These are phyloP conservation scores for Grapholita molesta DNA, from an alignment of 1,140 invertebrate species.

Conservation along the genomic window DNA sequence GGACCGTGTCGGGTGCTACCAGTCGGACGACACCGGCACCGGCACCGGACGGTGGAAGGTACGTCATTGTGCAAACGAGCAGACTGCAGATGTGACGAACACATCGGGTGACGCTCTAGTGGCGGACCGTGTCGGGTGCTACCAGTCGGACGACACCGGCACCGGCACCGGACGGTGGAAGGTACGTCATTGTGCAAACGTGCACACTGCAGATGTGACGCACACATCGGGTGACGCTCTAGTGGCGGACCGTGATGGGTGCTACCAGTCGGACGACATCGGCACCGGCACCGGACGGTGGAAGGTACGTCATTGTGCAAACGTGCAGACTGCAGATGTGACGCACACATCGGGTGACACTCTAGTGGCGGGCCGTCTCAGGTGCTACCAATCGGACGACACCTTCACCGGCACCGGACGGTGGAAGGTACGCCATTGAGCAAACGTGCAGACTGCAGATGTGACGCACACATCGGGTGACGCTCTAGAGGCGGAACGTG, in stretches of 20 bases:
- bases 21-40: constrained; percentile 61
- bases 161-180: constrained; percentile 83
- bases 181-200: constrained; percentile 32
- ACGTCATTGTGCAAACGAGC: too few species aligned
- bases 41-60: constrained; percentile 49
- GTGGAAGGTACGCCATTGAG: background rate
- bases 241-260: constrained; percentile 89
- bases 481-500: too few species aligned
- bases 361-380: constrained; percentile 86
- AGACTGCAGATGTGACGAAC: too few species aligned
- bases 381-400: constrained; percentile 88
- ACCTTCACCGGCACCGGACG: constrained; percentile 81
- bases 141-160: constrained; percentile 86
- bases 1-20: too few species aligned
- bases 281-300: constrained; percentile 84
- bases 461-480: too few species aligned
- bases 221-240: constrained; percentile 85
- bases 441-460: too few species aligned
- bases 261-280: constrained; percentile 88
- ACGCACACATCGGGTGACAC: constrained; percentile 86
- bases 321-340: too few species aligned
- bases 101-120: constrained; percentile 81
- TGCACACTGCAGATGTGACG: constrained; percentile 87
- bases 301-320: constrained; percentile 81
- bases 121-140: constrained; percentile 92